phyloP scores from a whole-genome alignment of 2,888 invertebrate species.

The Cryptocephalus moraei region DNA sequence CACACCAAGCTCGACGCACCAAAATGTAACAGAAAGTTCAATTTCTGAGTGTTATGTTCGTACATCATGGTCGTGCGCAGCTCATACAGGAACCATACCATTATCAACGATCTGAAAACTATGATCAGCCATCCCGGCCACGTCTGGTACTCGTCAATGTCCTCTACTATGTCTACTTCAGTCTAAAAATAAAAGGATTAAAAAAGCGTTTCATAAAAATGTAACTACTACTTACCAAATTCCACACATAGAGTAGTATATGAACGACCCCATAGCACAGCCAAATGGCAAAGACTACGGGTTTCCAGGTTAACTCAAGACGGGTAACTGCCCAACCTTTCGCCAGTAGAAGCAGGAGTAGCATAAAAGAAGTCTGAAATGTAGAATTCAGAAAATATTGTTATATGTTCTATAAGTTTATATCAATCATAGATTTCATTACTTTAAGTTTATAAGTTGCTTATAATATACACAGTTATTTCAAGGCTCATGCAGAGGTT shows the following conservation, averaged over 20 bases:
- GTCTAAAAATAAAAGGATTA: constrained; percentile 49
- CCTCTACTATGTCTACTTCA: constrained; percentile 91
- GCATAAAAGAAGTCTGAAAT: constrained; percentile 81
- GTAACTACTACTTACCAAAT: constrained; percentile 62
- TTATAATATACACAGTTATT: no score
- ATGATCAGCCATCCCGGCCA: constrained; percentile 96
- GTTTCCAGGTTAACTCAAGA: constrained; percentile 79
- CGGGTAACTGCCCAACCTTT: constrained; percentile 96
- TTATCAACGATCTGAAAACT: constrained; percentile 72
- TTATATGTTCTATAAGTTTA: background rate
- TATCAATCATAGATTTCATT: no score
- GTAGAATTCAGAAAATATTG: background rate
- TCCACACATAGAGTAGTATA: constrained; percentile 90
- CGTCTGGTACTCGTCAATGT: constrained; percentile 94
- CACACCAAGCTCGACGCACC: constrained; percentile 96
- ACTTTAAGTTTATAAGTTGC: no score
- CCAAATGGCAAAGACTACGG: constrained; percentile 80
- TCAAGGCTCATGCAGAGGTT: no score
- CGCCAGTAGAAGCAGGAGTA: constrained; percentile 80
- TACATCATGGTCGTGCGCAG: constrained; percentile 67
- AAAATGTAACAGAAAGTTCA: constrained; percentile 90
- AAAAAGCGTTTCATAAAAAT: background rate
- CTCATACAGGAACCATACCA: constrained; percentile 80
- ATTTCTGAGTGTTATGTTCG: constrained; percentile 71
- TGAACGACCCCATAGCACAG: constrained; percentile 84